Evolutionary conservation across 2,888 invertebrate species (phyloP), one percentile per base, ranked within the genome.

Genomic region (Emmelina monodactyla): DNA sequence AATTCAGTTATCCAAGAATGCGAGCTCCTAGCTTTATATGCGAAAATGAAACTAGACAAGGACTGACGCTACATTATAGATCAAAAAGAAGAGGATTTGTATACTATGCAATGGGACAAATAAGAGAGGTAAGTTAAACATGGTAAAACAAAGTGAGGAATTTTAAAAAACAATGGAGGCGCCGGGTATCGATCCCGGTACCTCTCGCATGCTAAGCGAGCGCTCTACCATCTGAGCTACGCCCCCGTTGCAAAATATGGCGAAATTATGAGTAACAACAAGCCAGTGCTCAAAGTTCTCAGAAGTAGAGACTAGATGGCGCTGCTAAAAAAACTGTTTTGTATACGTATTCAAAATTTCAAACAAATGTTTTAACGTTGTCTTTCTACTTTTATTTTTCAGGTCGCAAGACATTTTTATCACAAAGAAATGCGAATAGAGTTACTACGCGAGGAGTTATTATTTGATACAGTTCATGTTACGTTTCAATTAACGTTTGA

Each of bases 21-120:
- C 76, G 89, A 44, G 97, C 97, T 0, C 98, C 98, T 0, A 95
- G 95, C 35, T 98, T 98, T 65, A 97, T 96, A 50, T 96, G 96
- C 57, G 97, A 97, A 66, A 94, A 95, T 58, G 97, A 98, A 66
- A 92, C 94, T 0, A 84, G 91, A 37, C 90, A 92, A 55, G 97
- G 97, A 1, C 76, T 98, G 41, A 94, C 94, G 1, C 80, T 98
- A 38, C 97, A 97, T 71, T 96, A 96, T 67, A 83, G 95, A 35
- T 95, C 94, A 48, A 95, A 94, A 64, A 82, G 97, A 43, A 85
- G 92, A 42, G 97, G 97, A 0, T 97, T 95, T 62, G 90, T 97
- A 3, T 94, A 94, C 68, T 98, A 98, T 60, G 95, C 97, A 4
- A 96, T 96, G 89, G 97, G 97, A 2, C 96, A 96, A 69, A 95